phyloP scores from a whole-genome alignment of 2,113 vertebrate genomes.

The Eulemur rufifrons region DNA sequence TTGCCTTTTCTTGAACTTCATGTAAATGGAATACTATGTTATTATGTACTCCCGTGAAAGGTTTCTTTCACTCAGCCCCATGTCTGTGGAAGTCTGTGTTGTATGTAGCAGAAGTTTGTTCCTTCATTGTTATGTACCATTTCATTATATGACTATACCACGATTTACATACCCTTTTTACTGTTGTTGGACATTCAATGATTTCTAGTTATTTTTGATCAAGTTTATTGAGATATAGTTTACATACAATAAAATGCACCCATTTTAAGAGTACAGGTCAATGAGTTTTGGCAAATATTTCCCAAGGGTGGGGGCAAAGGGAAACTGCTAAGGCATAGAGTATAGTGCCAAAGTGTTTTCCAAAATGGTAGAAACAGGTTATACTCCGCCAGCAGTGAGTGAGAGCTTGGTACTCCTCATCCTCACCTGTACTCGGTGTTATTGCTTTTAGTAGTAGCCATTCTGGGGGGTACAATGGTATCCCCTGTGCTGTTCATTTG shows the following conservation, averaged over 20 bases:
- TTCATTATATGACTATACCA: neutral
- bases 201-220: neutral
- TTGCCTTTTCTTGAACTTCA: neutral
- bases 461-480: fast-evolving
- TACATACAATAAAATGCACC: neutral
- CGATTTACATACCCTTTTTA: neutral
- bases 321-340: neutral
- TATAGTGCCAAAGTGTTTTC: neutral
- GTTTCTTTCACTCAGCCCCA: neutral
- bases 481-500: too few species aligned
- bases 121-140: neutral
- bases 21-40: neutral
- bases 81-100: neutral
- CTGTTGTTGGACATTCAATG: neutral
- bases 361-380: neutral
- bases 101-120: neutral
- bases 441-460: fast-evolving
- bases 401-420: fast-evolving
- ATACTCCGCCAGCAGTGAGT: neutral
- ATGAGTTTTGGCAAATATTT: neutral
- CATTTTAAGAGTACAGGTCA: neutral
- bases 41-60: neutral
- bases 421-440: neutral
- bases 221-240: neutral
- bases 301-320: neutral